Evolutionary conservation across 1,140 invertebrate genomes (phyloP).

Genomic region (Philaenus spumarius): DNA sequence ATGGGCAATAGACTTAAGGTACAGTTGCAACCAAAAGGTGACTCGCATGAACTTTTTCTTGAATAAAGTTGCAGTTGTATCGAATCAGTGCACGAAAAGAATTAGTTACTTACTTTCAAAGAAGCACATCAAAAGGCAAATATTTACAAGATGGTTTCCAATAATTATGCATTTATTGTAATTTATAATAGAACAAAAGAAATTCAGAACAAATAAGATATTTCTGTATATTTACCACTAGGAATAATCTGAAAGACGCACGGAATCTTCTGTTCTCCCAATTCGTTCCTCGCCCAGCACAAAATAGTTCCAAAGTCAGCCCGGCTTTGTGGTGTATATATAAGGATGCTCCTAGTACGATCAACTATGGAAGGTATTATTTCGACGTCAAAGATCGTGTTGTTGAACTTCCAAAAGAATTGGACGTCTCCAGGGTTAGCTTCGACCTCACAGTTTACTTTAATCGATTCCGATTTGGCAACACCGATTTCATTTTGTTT

Average conservation of each 20-base stretch:
- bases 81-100: too few species aligned
- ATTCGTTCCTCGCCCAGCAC: slow-evolving; percentile 61
- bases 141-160: too few species aligned
- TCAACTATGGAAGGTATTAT: slow-evolving; percentile 34
- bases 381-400: slow-evolving; percentile 56
- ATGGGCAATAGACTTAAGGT: too few species aligned
- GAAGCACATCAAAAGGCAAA: too few species aligned
- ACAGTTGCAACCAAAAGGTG: too few species aligned
- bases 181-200: too few species aligned
- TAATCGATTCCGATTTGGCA: slow-evolving; percentile 65
- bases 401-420: slow-evolving; percentile 74
- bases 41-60: too few species aligned
- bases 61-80: too few species aligned
- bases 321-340: slow-evolving; percentile 62
- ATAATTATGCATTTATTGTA: too few species aligned
- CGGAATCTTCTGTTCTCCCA: slow-evolving; percentile 56
- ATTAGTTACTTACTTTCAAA: too few species aligned
- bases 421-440: slow-evolving; percentile 68
- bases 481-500: slow-evolving; percentile 64
- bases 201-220: slow-evolving; percentile 20
- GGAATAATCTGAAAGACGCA: slow-evolving; percentile 66
- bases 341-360: slow-evolving; percentile 50
- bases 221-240: slow-evolving; percentile 46
- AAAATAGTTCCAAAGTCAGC: slow-evolving; percentile 61
- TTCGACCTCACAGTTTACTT: slow-evolving; percentile 73